Evolutionary conservation across 2,113 vertebrate genomes (phyloP).

Genomic region (Mormyrus iriodes): DNA sequence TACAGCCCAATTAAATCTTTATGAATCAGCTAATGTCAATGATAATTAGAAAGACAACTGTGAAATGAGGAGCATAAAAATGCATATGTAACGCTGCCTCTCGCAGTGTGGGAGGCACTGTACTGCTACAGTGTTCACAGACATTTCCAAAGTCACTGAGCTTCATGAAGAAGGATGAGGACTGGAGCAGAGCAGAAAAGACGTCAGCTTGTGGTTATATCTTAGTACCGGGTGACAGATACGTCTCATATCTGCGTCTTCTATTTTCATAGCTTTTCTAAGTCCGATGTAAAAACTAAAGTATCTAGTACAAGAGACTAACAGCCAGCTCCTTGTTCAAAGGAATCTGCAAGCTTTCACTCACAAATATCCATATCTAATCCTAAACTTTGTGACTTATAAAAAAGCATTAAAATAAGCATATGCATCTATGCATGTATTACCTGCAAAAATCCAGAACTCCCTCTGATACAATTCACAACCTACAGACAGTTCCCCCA

Average conservation of each 20-base stretch:
- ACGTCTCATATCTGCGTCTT: background rate
- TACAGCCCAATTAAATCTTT: conserved; percentile 5
- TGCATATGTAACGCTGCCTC: background rate
- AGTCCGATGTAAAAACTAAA: background rate
- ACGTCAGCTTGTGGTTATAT: background rate
- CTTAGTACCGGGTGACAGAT: background rate
- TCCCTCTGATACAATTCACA: background rate
- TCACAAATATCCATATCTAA: background rate
- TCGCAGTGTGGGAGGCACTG: background rate
- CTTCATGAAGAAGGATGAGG: background rate
- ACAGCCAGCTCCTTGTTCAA: background rate
- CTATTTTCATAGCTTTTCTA: background rate
- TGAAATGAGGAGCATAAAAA: conserved; percentile 7
- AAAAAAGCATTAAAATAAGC: background rate
- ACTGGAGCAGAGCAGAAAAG: background rate
- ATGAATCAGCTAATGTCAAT: conserved; percentile 11
- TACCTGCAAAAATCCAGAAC: background rate
- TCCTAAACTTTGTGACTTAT: background rate
- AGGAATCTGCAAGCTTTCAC: background rate
- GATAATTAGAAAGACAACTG: conserved; percentile 11
- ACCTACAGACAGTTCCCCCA: background rate
- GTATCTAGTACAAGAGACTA: background rate
- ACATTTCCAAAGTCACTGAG: background rate
- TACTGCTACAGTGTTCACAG: background rate
- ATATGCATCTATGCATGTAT: background rate